These are phyloP conservation scores for Ephialtes manifestator DNA, from an alignment of 2,888 invertebrate species.

Conservation along the genomic window DNA sequence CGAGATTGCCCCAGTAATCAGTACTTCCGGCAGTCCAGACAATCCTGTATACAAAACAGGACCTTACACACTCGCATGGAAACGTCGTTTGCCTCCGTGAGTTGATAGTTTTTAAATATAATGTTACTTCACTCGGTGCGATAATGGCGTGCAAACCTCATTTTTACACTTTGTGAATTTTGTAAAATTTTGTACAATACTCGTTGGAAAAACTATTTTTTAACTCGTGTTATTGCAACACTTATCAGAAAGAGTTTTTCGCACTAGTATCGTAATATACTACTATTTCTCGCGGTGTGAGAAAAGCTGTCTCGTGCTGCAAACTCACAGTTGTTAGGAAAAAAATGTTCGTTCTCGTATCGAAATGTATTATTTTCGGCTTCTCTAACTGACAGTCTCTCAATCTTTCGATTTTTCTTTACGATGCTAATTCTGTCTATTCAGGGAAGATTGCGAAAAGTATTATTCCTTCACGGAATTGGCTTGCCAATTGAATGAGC, in stretches of 20 bases:
- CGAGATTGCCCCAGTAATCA: conserved; percentile 96
- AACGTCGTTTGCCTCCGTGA: conserved; percentile 92
- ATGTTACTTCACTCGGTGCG: no score
- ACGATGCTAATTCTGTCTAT: conserved; percentile 22
- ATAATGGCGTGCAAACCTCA: no score
- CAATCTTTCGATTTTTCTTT: neutral
- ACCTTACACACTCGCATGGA: conserved; percentile 95
- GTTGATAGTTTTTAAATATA: conserved; percentile 74
- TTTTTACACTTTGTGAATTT: no score
- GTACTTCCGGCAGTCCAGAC: conserved; percentile 89
- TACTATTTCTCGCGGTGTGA: no score
- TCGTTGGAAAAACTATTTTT: no score
- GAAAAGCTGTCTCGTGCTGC: no score
- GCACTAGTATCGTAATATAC: no score
- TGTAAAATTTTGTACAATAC: no score
- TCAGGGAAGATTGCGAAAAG: conserved; percentile 89
- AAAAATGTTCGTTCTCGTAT: neutral
- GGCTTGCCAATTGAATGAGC: conserved; percentile 98
- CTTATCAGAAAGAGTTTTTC: no score
- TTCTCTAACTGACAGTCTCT: neutral
- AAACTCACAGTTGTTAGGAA: neutral
- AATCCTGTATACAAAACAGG: conserved; percentile 98
- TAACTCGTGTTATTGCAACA: no score
- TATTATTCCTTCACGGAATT: conserved; percentile 98
- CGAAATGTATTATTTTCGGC: neutral